A percentile compares a stretch with the other conserved stretches of the same genome.
Evolutionary conservation across 1,140 invertebrate genomes (phyloP).

Genomic region (Centruroides sculpturatus): DNA sequence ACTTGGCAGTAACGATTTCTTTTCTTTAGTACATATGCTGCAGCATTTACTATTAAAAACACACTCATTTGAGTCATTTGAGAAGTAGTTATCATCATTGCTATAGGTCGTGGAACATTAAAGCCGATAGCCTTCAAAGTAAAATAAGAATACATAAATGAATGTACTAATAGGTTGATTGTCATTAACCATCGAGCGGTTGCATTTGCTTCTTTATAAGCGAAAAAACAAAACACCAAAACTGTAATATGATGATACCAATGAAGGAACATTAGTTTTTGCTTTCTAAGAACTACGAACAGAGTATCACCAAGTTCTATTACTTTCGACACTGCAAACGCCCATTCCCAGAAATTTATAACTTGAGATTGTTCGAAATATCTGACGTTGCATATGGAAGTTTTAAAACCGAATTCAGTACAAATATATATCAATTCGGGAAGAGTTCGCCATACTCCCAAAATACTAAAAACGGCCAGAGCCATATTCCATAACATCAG

Average conservation of each 20-base stretch:
- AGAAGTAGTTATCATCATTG: conserved; percentile 81
- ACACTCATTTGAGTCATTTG: conserved; percentile 92
- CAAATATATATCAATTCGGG: conserved; percentile 76
- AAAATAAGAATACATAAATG: conserved; percentile 96
- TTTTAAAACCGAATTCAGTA: conserved; percentile 72
- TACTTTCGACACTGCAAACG: conserved; percentile 83
- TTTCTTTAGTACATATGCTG: conserved; percentile 42
- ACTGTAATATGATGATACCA: conserved; percentile 61
- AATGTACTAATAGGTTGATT: conserved; percentile 98
- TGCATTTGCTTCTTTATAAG: conserved; percentile 88
- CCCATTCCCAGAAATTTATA: conserved; percentile 88
- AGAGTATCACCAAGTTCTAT: conserved; percentile 91
- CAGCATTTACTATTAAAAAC: conserved; percentile 78
- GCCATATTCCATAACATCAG: conserved; percentile 82
- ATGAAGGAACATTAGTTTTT: conserved; percentile 94
- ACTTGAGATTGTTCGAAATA: conserved; percentile 75
- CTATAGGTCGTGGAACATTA: conserved; percentile 59
- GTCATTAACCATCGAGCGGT: conserved; percentile 95
- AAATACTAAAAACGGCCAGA: conserved; percentile 83
- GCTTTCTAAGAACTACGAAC: conserved; percentile 90
- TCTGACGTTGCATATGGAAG: conserved; percentile 84
- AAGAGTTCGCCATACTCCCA: conserved; percentile 70
- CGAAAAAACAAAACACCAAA: conserved; percentile 92
- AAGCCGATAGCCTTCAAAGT: conserved; percentile 75
- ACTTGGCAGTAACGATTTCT: conserved; percentile 28